Evolutionary conservation across 2,888 invertebrate genomes (phyloP).

Genomic region (Homarus gammarus): DNA sequence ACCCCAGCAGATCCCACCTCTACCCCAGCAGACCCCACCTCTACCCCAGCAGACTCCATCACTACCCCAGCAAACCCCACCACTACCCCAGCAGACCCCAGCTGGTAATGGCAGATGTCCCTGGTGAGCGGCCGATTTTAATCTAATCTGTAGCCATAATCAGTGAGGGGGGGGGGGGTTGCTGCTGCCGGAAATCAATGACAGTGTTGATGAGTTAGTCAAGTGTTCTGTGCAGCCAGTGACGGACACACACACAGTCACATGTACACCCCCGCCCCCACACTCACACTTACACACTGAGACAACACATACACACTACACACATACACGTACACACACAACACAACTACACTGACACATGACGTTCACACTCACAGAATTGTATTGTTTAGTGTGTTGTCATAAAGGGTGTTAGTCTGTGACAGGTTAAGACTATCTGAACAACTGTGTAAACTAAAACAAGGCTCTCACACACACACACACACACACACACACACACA

Average conservation of each 20-base stretch:
- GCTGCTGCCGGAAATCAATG: slow-evolving; percentile 39
- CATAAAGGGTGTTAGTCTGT: too few relatives aligned
- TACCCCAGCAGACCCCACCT: not conserved
- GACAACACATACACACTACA: not conserved
- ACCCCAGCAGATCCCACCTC: not conserved
- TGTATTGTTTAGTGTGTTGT: too few relatives aligned
- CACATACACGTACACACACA: not conserved
- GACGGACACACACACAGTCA: slow-evolving; percentile 14
- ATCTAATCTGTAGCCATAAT: slow-evolving; percentile 41
- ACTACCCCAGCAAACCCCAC: not conserved
- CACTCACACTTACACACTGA: slow-evolving; percentile 9
- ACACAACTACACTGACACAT: not conserved
- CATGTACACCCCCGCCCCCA: slow-evolving; percentile 5
- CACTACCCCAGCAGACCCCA: not conserved
- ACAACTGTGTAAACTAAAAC: too few relatives aligned
- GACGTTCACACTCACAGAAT: too few relatives aligned
- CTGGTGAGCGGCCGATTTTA: slow-evolving; percentile 36
- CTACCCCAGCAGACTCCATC: not conserved
- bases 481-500: too few relatives aligned
- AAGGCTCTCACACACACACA: too few relatives aligned
- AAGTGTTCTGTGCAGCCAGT: slow-evolving; percentile 15
- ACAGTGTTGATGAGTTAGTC: slow-evolving; percentile 20
- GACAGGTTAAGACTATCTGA: too few relatives aligned
- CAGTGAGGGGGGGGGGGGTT: slow-evolving; percentile 28
- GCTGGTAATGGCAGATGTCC: slow-evolving; percentile 31